Evolutionary conservation across 2,888 invertebrate species (phyloP).

Genomic region (Agelastica alni): DNA sequence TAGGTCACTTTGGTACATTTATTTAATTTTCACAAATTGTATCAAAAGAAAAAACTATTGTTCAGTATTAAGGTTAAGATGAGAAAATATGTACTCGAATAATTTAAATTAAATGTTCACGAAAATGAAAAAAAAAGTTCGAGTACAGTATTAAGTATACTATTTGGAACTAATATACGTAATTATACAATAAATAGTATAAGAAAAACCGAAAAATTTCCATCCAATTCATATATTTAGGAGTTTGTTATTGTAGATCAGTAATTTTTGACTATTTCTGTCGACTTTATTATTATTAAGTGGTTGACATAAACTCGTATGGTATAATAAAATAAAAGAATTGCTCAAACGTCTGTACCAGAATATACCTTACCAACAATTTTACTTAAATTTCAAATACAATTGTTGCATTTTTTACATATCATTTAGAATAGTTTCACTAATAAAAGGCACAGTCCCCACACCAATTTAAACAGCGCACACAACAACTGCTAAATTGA

Average conservation of each 20-base stretch:
- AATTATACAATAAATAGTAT: slow-evolving; percentile 53
- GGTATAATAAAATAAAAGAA: too few relatives aligned
- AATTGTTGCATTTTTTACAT: too few relatives aligned
- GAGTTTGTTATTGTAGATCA: slow-evolving; percentile 34
- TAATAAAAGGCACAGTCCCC: too few relatives aligned
- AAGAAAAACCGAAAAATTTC: slow-evolving; percentile 46
- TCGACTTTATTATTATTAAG: slow-evolving; percentile 10
- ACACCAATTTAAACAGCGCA: too few relatives aligned
- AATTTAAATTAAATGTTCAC: slow-evolving; percentile 1
- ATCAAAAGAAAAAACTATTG: slow-evolving; percentile 20
- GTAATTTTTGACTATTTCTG: slow-evolving; percentile 28
- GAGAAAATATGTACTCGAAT: slow-evolving; percentile 19
- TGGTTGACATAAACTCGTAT: slow-evolving; percentile 17
- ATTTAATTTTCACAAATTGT: slow-evolving; percentile 8
- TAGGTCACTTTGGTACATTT: slow-evolving; percentile 14
- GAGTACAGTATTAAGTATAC: slow-evolving; percentile 46
- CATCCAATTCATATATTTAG: slow-evolving; percentile 47
- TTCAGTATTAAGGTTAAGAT: slow-evolving; percentile 24
- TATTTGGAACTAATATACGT: slow-evolving; percentile 56
- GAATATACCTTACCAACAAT: too few relatives aligned
- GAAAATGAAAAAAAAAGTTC: slow-evolving; percentile 19
- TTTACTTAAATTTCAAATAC: too few relatives aligned
- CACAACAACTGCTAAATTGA: too few relatives aligned
- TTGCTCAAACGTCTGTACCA: too few relatives aligned
- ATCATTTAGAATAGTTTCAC: too few relatives aligned